Percentiles rank a stretch among this genome's conserved stretches.
These are phyloP conservation scores for Chydorus sphaericus DNA, from an alignment of 2,888 invertebrate genomes.

Conservation along the genomic window DNA sequence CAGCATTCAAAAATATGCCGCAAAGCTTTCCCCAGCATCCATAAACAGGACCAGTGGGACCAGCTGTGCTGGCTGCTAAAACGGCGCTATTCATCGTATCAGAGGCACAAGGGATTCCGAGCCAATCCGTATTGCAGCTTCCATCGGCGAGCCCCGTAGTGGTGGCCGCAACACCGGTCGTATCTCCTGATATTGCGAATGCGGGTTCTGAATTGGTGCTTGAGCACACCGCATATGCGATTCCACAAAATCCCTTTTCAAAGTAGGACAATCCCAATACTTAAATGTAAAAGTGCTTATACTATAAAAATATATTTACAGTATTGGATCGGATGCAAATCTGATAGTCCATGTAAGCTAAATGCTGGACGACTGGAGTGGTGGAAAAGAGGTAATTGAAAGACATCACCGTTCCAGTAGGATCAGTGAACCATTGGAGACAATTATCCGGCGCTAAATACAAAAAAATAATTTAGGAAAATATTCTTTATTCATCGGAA, in stretches of 20 bases:
- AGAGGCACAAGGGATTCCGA: constrained; percentile 59
- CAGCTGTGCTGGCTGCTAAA: constrained; percentile 25
- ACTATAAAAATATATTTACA: neutral
- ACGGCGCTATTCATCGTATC: constrained; percentile 37
- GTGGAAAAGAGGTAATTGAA: constrained; percentile 45
- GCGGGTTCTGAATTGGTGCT: constrained; percentile 32
- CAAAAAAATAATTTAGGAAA: no score
- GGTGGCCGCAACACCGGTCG: no score
- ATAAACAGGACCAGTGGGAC: constrained; percentile 32
- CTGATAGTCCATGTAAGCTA: constrained; percentile 58
- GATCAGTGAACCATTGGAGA: constrained; percentile 47
- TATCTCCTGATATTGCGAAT: neutral
- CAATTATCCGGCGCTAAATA: constrained; percentile 44
- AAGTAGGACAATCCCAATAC: neutral
- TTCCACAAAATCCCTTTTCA: constrained; percentile 53
- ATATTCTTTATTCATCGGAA: neutral
- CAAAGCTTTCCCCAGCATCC: constrained; percentile 65
- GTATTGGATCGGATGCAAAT: constrained; percentile 66
- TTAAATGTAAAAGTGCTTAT: neutral
- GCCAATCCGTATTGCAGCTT: constrained; percentile 57
- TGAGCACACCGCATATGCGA: constrained; percentile 62
- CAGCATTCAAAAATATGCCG: constrained; percentile 65
- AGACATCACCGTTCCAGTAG: constrained; percentile 45
- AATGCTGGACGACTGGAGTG: constrained; percentile 43
- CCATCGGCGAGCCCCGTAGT: constrained; percentile 31